phyloP scores from a whole-genome alignment of 2,113 vertebrate species.

The Tringa solitaria region DNA sequence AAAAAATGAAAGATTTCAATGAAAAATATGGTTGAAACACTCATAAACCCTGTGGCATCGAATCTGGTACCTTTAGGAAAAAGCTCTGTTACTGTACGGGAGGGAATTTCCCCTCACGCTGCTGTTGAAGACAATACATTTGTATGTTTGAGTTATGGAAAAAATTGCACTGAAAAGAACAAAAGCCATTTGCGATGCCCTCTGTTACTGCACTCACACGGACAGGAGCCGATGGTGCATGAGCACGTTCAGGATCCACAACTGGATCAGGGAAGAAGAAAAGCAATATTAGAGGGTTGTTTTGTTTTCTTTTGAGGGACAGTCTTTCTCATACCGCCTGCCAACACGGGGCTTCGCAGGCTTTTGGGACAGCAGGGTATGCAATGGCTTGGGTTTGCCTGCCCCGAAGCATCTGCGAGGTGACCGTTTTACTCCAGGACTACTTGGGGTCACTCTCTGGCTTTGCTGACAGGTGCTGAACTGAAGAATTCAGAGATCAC shows the following conservation, averaged over 20 bases:
- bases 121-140: not conserved
- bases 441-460: not conserved
- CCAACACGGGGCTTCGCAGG: not conserved
- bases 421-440: not conserved
- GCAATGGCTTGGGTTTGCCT: not conserved
- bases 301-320: not conserved
- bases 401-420: not conserved
- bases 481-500: not conserved
- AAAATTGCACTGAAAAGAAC: not conserved
- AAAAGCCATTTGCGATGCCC: not conserved
- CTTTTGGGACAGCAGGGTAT: not conserved
- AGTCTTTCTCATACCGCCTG: not conserved
- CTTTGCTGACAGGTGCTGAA: not conserved
- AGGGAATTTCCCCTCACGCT: not conserved
- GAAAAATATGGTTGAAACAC: not conserved
- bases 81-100: not conserved
- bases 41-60: not conserved
- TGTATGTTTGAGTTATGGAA: not conserved
- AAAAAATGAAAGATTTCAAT: not conserved
- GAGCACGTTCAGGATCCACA: not conserved
- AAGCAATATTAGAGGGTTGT: not conserved
- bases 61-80: not conserved
- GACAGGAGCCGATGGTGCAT: not conserved
- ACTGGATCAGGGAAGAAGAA: not conserved
- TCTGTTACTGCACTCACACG: not conserved